phyloP scores from a whole-genome alignment of 2,888 invertebrate species.

The Plagodis pulveraria region DNA sequence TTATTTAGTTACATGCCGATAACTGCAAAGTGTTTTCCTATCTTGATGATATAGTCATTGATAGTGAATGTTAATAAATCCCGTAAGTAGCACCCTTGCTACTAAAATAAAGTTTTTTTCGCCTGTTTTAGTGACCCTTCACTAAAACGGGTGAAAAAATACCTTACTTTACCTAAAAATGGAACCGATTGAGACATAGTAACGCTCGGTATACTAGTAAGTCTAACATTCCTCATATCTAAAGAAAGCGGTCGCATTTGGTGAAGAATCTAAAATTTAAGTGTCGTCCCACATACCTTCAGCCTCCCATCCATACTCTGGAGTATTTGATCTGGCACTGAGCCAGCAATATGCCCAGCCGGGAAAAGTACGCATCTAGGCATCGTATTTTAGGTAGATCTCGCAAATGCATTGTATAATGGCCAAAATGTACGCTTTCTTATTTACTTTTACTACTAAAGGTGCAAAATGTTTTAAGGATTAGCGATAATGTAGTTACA shows the following conservation, averaged over 20 bases:
- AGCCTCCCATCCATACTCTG: conserved; percentile 50
- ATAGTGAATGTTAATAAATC: no score
- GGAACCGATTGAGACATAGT: no score
- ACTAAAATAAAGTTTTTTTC: no score
- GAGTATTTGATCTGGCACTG: conserved; percentile 69
- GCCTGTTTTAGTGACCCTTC: no score
- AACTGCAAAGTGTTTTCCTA: no score
- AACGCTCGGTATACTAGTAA: conserved; percentile 2
- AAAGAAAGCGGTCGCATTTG: conserved; percentile 25
- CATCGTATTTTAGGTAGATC: conserved; percentile 58
- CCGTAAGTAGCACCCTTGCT: no score
- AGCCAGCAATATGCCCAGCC: conserved; percentile 71
- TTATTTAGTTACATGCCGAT: no score
- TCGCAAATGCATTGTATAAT: conserved; percentile 33
- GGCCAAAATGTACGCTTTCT: background rate
- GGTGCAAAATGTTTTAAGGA: no score
- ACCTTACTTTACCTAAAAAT: no score
- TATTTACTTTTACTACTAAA: background rate
- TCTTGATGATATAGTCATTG: no score
- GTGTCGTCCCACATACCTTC: conserved; percentile 60
- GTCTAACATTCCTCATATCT: conserved; percentile 14
- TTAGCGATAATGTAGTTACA: no score
- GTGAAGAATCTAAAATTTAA: conserved; percentile 68
- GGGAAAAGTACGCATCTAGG: conserved; percentile 64
- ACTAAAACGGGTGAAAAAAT: no score